phyloP scores from a whole-genome alignment of 2,888 invertebrate genomes.

The Dexiosoma caninum region DNA sequence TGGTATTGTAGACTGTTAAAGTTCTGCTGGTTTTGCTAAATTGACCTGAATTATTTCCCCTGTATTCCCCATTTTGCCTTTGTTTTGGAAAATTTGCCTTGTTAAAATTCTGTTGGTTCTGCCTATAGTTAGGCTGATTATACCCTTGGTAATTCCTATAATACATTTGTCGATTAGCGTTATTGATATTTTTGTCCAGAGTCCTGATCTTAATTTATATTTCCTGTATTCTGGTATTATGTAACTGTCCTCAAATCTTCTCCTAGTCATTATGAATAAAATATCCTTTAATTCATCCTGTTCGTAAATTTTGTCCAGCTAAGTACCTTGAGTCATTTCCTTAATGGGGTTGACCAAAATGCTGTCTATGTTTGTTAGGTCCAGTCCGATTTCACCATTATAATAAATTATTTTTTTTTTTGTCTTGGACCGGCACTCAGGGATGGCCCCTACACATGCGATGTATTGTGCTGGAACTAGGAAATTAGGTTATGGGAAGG shows the following conservation, averaged over 20 bases:
- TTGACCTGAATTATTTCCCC: background rate
- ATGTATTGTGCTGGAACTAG: no score
- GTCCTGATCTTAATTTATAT: background rate
- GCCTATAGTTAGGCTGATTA: no score
- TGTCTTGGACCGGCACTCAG: no score
- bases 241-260: background rate
- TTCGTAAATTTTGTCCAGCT: constrained; percentile 6
- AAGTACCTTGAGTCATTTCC: constrained; percentile 16
- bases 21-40: background rate
- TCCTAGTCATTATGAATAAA: background rate
- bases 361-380: background rate
- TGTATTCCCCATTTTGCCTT: background rate
- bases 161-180: background rate
- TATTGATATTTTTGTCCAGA: background rate
- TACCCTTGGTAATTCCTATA: no score
- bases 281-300: background rate
- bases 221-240: background rate
- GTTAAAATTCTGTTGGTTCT: no score
- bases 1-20: no score
- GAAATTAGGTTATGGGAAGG: no score
- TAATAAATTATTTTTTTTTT: no score
- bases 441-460: no score
- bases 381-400: background rate
- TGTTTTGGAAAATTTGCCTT: background rate
- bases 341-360: background rate